phyloP scores from a whole-genome alignment of 2,113 vertebrate species.

The Lontra canadensis region DNA sequence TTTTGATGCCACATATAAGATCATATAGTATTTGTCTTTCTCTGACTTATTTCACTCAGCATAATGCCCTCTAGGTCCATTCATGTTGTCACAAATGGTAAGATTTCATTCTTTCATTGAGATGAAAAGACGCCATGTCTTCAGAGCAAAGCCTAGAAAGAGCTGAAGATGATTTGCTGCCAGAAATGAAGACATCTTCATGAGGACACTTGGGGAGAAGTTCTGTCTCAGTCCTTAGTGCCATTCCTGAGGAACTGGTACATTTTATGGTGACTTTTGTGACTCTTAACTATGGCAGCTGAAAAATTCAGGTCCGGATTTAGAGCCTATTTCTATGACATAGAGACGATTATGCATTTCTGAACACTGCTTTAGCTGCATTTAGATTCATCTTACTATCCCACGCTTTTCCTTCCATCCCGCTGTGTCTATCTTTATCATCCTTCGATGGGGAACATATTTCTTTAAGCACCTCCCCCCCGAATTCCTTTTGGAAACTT shows the following conservation, averaged over 20 bases:
- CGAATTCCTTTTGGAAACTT: neutral
- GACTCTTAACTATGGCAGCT: neutral
- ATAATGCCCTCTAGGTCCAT: neutral
- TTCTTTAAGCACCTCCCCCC: neutral
- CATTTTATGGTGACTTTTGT: neutral
- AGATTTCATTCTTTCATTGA: neutral
- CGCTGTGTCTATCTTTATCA: neutral
- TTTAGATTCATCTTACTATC: neutral
- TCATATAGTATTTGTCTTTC: neutral
- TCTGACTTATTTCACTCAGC: neutral
- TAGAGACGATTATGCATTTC: neutral
- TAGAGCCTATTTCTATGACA: neutral
- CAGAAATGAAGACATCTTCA: neutral
- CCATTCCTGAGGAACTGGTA: neutral
- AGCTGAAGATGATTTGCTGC: neutral
- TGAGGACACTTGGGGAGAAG: neutral
- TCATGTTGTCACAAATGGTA: neutral
- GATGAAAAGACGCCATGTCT: neutral
- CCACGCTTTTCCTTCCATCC: neutral
- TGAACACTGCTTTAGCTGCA: neutral
- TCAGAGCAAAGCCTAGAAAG: neutral
- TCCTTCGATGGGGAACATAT: neutral
- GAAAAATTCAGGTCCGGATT: neutral
- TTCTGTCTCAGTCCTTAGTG: neutral
- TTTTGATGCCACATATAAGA: neutral